A percentile compares a stretch with the other conserved stretches of the same genome.
These are phyloP conservation scores for Lepisosteus osseus DNA, from an alignment of 2,113 vertebrate genomes.

Conservation along the genomic window DNA sequence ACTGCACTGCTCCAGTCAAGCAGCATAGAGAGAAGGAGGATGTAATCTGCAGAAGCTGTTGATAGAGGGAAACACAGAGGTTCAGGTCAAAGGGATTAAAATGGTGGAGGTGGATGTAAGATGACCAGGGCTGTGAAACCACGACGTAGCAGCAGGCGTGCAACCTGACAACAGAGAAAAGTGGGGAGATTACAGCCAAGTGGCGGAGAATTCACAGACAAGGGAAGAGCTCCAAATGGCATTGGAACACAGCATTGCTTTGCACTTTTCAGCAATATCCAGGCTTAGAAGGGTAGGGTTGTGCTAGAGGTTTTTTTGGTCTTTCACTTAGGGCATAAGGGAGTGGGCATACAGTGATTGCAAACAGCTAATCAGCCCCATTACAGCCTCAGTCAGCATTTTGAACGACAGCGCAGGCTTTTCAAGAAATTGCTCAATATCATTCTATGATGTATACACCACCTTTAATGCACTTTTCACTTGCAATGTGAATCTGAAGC, in stretches of 20 bases:
- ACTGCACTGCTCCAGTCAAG: background rate
- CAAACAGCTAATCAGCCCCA: too few relatives aligned
- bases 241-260: constrained; percentile 62
- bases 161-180: constrained; percentile 60
- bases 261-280: constrained; percentile 46
- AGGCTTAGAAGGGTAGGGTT: constrained; percentile 23
- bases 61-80: constrained; percentile 67
- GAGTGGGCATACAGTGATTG: background rate
- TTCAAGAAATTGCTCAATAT: too few relatives aligned
- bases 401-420: too few relatives aligned
- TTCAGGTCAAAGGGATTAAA: constrained; percentile 74
- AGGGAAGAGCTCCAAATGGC: constrained; percentile 59
- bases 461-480: too few relatives aligned
- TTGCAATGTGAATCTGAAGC: too few relatives aligned
- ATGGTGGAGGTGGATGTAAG: constrained; percentile 65
- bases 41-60: constrained; percentile 69
- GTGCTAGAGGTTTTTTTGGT: constrained; percentile 4
- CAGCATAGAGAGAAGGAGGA: constrained; percentile 50
- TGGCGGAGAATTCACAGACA: constrained; percentile 47
- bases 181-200: constrained; percentile 67
- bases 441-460: too few relatives aligned
- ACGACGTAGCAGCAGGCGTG: constrained; percentile 61
- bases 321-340: constrained; percentile 1
- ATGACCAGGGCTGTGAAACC: constrained; percentile 51
- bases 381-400: too few relatives aligned